These are phyloP conservation scores for Trachelus stipa DNA, from an alignment of 2,888 invertebrate species.

Conservation along the genomic window DNA sequence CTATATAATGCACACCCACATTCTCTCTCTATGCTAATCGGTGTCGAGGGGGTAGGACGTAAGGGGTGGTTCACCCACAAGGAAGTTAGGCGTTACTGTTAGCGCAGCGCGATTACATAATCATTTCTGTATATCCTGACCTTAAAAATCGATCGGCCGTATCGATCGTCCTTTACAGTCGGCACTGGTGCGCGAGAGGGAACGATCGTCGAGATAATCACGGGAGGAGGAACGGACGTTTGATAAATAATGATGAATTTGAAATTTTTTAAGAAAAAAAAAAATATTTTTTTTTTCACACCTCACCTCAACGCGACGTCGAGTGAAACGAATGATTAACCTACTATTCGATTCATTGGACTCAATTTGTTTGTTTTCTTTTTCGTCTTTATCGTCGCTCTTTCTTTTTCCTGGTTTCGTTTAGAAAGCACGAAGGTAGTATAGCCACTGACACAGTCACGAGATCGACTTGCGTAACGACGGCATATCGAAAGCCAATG, in stretches of 20 bases:
- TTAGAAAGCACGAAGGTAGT: too few species aligned
- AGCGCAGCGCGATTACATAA: neutral
- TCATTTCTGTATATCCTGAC: constrained; percentile 3
- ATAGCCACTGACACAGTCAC: too few species aligned
- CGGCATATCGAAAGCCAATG: too few species aligned
- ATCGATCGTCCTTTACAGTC: neutral
- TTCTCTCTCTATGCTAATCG: constrained; percentile 7
- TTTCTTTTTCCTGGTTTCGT: too few species aligned
- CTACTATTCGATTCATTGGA: neutral
- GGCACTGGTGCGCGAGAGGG: too few species aligned
- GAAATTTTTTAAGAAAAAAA: too few species aligned
- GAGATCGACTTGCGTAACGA: too few species aligned
- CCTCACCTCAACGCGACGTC: neutral
- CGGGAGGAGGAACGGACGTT: too few species aligned
- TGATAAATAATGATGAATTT: too few species aligned
- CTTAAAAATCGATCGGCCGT: neutral
- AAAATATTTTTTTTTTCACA: neutral
- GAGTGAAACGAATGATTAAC: neutral
- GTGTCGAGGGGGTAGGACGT: neutral
- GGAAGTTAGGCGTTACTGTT: neutral
- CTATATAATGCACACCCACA: constrained; percentile 5
- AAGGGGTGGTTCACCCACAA: neutral
- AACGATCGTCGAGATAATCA: too few species aligned
- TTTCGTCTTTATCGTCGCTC: neutral
- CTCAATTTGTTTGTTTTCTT: neutral